Base-by-base conservation (phyloP, 2,113 vertebrate genomes). In the Craseonycteris thonglongyai region DNA sequence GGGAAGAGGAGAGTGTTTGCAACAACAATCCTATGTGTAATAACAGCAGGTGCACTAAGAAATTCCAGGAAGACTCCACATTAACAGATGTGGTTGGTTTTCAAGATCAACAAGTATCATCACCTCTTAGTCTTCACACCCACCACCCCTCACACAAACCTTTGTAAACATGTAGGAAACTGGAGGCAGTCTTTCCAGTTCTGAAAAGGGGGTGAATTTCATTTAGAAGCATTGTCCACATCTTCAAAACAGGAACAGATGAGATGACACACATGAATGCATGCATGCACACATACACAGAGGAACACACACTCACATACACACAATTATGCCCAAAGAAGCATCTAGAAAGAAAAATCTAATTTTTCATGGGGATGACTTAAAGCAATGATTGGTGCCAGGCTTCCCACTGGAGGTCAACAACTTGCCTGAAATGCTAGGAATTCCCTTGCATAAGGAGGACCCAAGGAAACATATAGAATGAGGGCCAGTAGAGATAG, bases 271-370 rank as follows among this genome's bases (percentile, higher is more conserved):
- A 18, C 45, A 51, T 6, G 19, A 45, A 40, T 6, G n/a, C n/a
- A n/a, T n/a, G n/a, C n/a, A 2, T 11, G 47, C 18, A 24, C 7
- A 40, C 40, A 13, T 2, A 26, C 12, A 13, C 3, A 10, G 0
- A 21, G 5, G 61, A 9, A 38, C 24, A 65, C 45, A 72, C 33
- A 65, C 45, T 66, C 33, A 83, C 24, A 12, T 11, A 82, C 6
- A 33, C 30, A 45, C 28, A 51, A 13, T 5, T n/a, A 40, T 33
- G 16, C 38, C 22, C 49, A 47, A 61, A 85, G 61, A 92, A 49
- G 21, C 21, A 61, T 56, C 72, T 26, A 59, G 71, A 88, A 72
- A 78, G n/a, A 38, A 93, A 2, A 18, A 13, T 8, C 40, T 40
- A 8, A 1, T 1, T 76, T 21, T 47, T 59, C 28, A 15, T 40